Conservation (phyloP, 2,797 vertebrate genomes). For the Megaceryle alcyon region DNA sequence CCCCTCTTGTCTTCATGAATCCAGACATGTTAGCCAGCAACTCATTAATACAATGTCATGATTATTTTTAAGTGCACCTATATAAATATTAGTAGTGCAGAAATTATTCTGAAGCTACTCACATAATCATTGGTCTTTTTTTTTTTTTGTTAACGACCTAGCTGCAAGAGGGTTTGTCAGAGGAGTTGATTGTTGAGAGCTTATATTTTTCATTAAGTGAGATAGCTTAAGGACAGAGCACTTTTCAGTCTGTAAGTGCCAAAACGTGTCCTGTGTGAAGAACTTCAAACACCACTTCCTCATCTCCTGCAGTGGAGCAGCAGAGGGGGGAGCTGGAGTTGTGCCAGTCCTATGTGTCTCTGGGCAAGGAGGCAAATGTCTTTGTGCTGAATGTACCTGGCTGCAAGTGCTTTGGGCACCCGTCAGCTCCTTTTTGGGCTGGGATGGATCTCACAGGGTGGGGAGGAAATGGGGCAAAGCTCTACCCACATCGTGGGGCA, state of each 20-base stretch:
- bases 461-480: conserved; percentile 35
- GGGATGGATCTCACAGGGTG: neutral
- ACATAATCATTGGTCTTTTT: neutral
- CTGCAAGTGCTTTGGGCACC: neutral
- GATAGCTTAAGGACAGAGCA: neutral
- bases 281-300: accelerated
- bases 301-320: neutral
- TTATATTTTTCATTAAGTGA: neutral
- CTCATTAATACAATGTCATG: neutral
- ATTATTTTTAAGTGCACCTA: neutral
- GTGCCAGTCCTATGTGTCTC: neutral
- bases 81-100: neutral
- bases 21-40: neutral
- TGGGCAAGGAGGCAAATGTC: neutral
- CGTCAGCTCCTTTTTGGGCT: neutral
- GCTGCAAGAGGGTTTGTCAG: neutral
- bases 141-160: neutral
- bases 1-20: neutral
- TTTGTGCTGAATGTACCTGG: neutral
- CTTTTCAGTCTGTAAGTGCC: neutral
- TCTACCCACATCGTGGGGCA: conserved; percentile 39
- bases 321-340: neutral
- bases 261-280: neutral
- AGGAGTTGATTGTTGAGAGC: neutral
- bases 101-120: neutral